Base-by-base conservation (phyloP, 2,113 vertebrate species). In the Heteronetta atricapilla region DNA sequence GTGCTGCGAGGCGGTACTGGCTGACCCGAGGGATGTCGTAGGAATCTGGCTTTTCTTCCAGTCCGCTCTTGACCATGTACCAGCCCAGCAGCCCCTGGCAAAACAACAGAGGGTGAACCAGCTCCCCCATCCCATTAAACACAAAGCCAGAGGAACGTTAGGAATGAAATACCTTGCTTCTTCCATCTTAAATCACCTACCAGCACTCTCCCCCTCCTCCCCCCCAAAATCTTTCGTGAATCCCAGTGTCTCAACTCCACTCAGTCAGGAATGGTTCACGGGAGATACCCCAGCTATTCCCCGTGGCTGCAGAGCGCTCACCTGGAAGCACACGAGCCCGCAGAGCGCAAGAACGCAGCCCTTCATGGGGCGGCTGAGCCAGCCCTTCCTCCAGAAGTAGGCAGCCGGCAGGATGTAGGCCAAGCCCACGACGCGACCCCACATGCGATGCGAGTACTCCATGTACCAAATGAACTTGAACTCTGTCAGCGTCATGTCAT, bases 401-500 rank as follows among this genome's bases (percentile, higher is more conserved):
- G 97, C 81, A 2, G 99, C 98, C 5, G 99, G 99, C 44, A 99
- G 97, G 77, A 99, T 97, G 95, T 99, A 99, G 4, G 98, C 98
- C 70, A 99, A 96, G 10, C 99, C 99, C 89, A 99, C 99, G 1
- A 98, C 89, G 0, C 99, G 98, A 58, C 99, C 99, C 99, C 99
- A 99, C 99, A 99, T 99, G 7, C 99, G 99, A 86, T 99, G 99
- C 1, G 99, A 99, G 96, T 99, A 99, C 95, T 99, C 99, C 99
- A 99, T 99, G 98, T 99, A 99, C 98, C 99, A 99, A 90, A 99
- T 99, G 92, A 99, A 99, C 97, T 99, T 99, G 98, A 99, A 99
- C 96, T 99, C 99, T 1, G 97, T 94, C 91, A 99, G 94, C 0
- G 99, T 99, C 99, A 99, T 99, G 81, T 98, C 96, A 11, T 97